Conservation (phyloP, 2,113 vertebrate genomes). For the Tapirus terrestris region DNA sequence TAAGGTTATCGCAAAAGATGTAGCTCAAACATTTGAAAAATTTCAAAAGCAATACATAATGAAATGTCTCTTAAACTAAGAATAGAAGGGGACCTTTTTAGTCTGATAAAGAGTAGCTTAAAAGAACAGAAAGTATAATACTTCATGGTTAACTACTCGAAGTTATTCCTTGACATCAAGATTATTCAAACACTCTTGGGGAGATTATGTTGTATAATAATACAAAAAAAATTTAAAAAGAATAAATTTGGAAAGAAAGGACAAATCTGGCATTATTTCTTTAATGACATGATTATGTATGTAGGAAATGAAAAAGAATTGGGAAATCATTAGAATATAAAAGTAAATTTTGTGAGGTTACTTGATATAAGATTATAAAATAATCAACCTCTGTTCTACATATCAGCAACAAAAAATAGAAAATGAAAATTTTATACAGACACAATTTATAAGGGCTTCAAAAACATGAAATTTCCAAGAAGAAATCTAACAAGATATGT, state of each 20-base stretch:
- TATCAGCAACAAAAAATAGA: neutral
- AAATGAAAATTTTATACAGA: neutral
- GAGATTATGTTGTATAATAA: neutral
- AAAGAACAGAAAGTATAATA: neutral
- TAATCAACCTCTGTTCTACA: neutral
- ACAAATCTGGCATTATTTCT: neutral
- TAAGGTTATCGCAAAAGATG: too few relatives aligned
- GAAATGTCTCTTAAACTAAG: neutral
- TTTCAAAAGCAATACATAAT: neutral
- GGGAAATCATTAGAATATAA: neutral
- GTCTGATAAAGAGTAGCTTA: neutral
- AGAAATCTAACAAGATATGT: too few relatives aligned
- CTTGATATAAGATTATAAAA: neutral
- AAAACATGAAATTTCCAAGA: neutral
- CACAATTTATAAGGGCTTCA: neutral
- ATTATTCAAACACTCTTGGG: neutral
- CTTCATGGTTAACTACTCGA: neutral
- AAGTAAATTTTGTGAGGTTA: neutral
- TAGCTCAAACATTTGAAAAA: neutral
- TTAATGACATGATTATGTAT: neutral
- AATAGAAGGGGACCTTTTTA: neutral
- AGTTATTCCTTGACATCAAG: neutral
- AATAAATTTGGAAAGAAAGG: neutral
- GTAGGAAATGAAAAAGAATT: neutral
- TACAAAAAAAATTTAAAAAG: neutral